Conservation (phyloP, 2,888 invertebrate genomes). For the Icerya purchasi region DNA sequence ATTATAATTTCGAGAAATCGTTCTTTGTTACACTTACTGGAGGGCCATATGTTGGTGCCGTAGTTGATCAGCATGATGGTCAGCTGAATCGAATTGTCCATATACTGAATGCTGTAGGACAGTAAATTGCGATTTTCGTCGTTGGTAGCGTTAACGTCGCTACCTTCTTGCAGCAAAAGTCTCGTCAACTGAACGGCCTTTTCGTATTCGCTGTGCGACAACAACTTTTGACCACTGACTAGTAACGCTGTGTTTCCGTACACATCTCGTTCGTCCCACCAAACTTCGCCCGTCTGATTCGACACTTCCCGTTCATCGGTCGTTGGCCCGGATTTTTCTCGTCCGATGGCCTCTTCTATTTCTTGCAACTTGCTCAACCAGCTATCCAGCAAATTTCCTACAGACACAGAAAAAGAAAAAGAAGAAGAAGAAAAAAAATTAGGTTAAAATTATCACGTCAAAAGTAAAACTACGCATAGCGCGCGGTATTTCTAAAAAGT, state of each 20-base stretch:
- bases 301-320: too few relatives aligned
- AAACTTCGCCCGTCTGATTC: not conserved
- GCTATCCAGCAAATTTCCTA: conserved; percentile 14
- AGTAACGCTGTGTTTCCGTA: conserved; percentile 20
- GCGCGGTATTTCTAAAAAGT: too few relatives aligned
- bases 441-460: too few relatives aligned
- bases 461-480: too few relatives aligned
- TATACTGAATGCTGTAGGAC: conserved; percentile 21
- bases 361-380: conserved; percentile 1
- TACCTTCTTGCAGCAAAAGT: conserved; percentile 20
- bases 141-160: conserved; percentile 21
- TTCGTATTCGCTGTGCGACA: conserved; percentile 19
- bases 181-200: conserved; percentile 18
- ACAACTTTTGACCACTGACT: conserved; percentile 17
- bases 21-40: conserved; percentile 10
- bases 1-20: too few relatives aligned
- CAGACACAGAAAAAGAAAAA: conserved; percentile 3
- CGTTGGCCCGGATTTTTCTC: not conserved
- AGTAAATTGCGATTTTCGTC: conserved; percentile 21
- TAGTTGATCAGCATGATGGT: conserved; percentile 22
- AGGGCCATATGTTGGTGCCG: conserved; percentile 22
- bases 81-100: conserved; percentile 21
- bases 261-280: conserved; percentile 14
- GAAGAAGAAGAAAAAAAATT: too few relatives aligned
- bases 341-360: conserved; percentile 3